These are phyloP conservation scores for Colletes collaris DNA, from an alignment of 2,888 invertebrate genomes.

Conservation along the genomic window DNA sequence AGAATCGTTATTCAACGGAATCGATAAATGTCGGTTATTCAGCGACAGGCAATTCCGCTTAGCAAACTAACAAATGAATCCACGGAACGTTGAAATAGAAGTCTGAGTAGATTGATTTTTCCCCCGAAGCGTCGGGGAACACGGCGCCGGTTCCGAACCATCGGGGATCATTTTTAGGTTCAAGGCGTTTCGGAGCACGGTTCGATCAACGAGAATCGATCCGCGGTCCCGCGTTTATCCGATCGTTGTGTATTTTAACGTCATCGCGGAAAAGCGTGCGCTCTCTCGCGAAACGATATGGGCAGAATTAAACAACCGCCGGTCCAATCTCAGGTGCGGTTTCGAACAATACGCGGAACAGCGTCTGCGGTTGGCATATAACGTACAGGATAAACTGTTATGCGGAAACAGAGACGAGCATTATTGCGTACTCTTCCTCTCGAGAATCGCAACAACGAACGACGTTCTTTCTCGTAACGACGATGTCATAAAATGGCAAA, in stretches of 20 bases:
- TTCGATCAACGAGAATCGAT: conserved; percentile 17
- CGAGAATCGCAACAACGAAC: conserved; percentile 1
- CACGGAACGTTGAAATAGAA: conserved; percentile 17
- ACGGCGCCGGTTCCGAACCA: no score
- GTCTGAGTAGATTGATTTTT: conserved; percentile 36
- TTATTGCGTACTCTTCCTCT: conserved; percentile 24
- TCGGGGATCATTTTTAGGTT: conserved; percentile 16
- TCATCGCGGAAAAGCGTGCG: neutral
- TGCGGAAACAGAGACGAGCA: conserved; percentile 15
- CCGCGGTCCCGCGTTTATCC: neutral
- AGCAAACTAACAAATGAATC: conserved; percentile 48
- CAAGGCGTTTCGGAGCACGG: neutral
- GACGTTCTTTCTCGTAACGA: conserved; percentile 19
- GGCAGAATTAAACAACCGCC: conserved; percentile 4
- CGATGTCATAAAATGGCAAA: conserved; percentile 16
- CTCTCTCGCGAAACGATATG: neutral
- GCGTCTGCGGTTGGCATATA: neutral
- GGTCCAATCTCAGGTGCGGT: no score
- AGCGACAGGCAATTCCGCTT: conserved; percentile 54
- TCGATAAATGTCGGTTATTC: conserved; percentile 53
- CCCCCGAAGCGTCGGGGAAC: neutral
- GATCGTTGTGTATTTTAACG: neutral
- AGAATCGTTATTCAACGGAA: conserved; percentile 52
- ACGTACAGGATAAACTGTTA: conserved; percentile 15
- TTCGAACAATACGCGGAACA: conserved; percentile 13